Conservation (phyloP, 2,113 vertebrate genomes). For the Hyperoodon ampullatus region DNA sequence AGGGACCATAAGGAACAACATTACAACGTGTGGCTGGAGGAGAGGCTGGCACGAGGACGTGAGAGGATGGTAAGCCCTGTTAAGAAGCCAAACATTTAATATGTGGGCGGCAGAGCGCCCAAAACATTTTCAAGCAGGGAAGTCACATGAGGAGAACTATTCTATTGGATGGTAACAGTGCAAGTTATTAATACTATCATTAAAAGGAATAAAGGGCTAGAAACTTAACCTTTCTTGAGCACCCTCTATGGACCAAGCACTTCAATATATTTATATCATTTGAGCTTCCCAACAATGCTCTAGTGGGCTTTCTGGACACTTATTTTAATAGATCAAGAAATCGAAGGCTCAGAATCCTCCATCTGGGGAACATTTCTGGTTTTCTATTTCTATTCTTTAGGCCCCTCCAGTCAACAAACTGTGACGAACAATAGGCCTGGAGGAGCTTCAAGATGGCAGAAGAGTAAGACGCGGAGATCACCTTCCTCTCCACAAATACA, state of each 20-base stretch:
- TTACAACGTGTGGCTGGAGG: not conserved
- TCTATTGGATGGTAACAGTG: not conserved
- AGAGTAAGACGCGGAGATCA: too few species aligned
- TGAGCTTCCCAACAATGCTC: not conserved
- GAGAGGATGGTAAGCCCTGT: not conserved
- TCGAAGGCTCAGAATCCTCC: not conserved
- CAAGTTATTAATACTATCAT: not conserved
- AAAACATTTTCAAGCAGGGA: not conserved
- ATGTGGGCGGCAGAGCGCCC: not conserved
- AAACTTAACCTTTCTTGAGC: not conserved
- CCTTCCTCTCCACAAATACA: too few species aligned
- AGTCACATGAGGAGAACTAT: not conserved
- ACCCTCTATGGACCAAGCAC: not conserved
- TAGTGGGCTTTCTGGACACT: not conserved
- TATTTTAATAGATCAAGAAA: constrained; percentile 50
- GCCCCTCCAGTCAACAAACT: not conserved
- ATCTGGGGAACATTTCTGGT: not conserved
- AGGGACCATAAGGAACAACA: not conserved
- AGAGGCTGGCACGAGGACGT: too few species aligned
- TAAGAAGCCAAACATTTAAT: not conserved
- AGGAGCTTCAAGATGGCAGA: too few species aligned
- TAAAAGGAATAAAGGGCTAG: not conserved
- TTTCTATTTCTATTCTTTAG: not conserved
- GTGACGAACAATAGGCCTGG: not conserved
- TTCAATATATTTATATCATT: not conserved